A percentile compares a stretch with the other conserved stretches of the same genome.
These are phyloP conservation scores for Adoxophyes honmai DNA, from an alignment of 1,140 invertebrate genomes.

Conservation along the genomic window DNA sequence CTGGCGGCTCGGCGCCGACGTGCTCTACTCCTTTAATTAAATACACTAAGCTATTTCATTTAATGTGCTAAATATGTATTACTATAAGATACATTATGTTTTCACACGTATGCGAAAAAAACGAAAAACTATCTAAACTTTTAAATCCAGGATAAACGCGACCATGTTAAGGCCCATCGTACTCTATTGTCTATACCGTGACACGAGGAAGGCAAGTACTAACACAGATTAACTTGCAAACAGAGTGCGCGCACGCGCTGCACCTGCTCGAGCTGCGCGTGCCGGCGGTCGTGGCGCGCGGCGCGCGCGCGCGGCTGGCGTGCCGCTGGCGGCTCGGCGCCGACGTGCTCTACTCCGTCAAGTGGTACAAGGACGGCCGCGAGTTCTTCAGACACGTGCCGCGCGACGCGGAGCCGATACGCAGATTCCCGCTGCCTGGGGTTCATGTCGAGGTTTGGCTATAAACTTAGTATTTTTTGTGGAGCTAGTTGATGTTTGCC, in stretches of 20 bases:
- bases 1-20: conserved; percentile 81
- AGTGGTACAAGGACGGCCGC: conserved; percentile 85
- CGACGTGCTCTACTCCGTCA: conserved; percentile 83
- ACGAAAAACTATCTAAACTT: too few relatives aligned
- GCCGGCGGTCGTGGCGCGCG: conserved; percentile 78
- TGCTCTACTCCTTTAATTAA: conserved; percentile 85
- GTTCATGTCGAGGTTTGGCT: conserved; percentile 81
- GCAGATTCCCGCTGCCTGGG: conserved; percentile 80
- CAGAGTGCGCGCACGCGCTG: conserved; percentile 39
- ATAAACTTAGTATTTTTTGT: not conserved
- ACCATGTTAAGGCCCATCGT: too few relatives aligned
- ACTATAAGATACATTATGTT: too few relatives aligned
- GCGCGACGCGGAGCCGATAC: conserved; percentile 80
- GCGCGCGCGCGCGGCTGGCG: conserved; percentile 77
- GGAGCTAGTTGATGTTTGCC: too few relatives aligned
- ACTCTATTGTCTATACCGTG: too few relatives aligned
- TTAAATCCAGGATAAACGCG: too few relatives aligned
- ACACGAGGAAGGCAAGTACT: too few relatives aligned
- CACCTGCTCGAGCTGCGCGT: conserved; percentile 78
- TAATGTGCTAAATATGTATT: too few relatives aligned
- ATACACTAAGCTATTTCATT: too few relatives aligned
- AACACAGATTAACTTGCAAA: not conserved
- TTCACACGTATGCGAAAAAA: too few relatives aligned
- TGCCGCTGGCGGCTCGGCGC: conserved; percentile 82
- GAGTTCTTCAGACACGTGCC: conserved; percentile 86